Percentiles rank a stretch among this genome's conserved stretches.
phyloP scores from a whole-genome alignment of 2,797 vertebrate species.

The Clarias laeviceps region DNA sequence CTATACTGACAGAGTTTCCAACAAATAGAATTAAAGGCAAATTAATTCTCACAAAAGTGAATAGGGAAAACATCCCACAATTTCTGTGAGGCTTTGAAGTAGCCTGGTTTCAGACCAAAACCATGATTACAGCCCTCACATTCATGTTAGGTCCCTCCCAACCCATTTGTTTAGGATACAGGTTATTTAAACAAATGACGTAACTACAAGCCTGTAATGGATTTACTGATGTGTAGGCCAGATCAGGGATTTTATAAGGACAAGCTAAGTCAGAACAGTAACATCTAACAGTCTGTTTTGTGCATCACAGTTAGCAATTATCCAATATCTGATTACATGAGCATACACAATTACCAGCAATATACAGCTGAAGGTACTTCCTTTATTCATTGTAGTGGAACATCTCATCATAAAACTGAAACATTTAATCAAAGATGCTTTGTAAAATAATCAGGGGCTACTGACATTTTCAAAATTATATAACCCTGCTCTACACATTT shows the following conservation, averaged over 20 bases:
- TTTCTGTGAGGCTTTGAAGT: too few relatives aligned
- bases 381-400: not conserved
- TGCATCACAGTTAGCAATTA: conserved; percentile 23
- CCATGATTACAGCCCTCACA: not conserved
- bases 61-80: not conserved
- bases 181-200: not conserved
- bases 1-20: not conserved
- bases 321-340: conserved; percentile 9
- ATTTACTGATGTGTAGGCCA: not conserved
- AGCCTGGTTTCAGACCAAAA: not conserved
- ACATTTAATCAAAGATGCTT: conserved; percentile 52
- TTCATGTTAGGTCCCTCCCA: not conserved
- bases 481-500: conserved; percentile 10
- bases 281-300: not conserved
- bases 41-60: not conserved
- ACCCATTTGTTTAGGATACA: not conserved
- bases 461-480: conserved; percentile 38
- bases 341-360: not conserved
- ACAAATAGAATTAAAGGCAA: not conserved
- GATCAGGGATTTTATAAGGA: not conserved
- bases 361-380: not conserved
- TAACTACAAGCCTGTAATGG: not conserved
- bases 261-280: not conserved
- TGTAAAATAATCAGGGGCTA: conserved; percentile 43
- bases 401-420: not conserved